Base-by-base conservation (phyloP, 1,140 invertebrate genomes). In the Riptortus pedestris region DNA sequence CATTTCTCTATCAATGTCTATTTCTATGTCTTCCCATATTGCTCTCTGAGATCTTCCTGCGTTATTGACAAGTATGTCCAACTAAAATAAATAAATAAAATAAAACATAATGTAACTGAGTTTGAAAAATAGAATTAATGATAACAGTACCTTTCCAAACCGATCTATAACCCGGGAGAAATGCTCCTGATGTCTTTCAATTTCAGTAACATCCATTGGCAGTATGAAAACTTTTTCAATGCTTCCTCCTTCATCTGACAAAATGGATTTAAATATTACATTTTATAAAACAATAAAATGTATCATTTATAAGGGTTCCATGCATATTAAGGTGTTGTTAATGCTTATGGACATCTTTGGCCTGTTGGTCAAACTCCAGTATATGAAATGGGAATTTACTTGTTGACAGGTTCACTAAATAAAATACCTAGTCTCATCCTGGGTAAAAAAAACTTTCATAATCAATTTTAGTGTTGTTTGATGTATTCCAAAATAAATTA, bases 51-150 rank as follows among this genome's bases (percentile, higher is more conserved):
- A 86, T 67, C 88, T 74, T 2, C 89, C 90, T 16, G 88, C 89
- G 77, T 92, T 92, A 71, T 87, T 89, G 0, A 92, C 80, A 24
- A 92, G 75, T 65, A 91, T 81, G 73, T 92, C 86, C 11, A 92
- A 71, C 83, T 85, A 66, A 28, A 73, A 71, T 67, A 61, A 68
- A 65, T 61, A 55, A 47, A 52, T 22, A 51, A 38, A 51, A 18
- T 22, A n/a, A 51, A 51, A 51, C 16, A 51, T 5, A 9, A 51
- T 18, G 7, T 18, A 51, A 18, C 18, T 9, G 5, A 51, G 4
- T 51, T 18, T 9, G 5, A 11, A 18, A 51, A 51, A 51, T 9
- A 51, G 7, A 51, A 51, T 18, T 22, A 51, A 9, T 18, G 22
- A 29, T 52, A 26, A 24, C 59, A 65, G 66, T 76, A 86, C 84